Conservation (phyloP, 2,888 invertebrate species). For the Rhingia campestris region DNA sequence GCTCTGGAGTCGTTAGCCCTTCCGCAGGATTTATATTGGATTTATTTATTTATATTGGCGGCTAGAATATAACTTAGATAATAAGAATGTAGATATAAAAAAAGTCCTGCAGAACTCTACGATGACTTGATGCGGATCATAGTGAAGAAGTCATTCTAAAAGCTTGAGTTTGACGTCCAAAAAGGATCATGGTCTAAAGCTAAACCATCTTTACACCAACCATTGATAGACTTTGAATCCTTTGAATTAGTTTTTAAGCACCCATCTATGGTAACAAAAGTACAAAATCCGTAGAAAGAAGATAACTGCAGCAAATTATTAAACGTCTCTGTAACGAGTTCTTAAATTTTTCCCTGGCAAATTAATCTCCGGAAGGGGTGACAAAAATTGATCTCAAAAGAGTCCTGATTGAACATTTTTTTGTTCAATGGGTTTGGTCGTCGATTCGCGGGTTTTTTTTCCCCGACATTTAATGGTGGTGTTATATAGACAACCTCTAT, state of each 20-base stretch:
- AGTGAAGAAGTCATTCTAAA: conserved; percentile 79
- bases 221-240: conserved; percentile 61
- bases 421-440: too few relatives aligned
- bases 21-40: conserved; percentile 81
- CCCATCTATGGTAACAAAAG: conserved; percentile 77
- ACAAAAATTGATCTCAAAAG: too few relatives aligned
- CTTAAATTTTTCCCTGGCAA: too few relatives aligned
- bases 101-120: conserved; percentile 73
- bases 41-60: too few relatives aligned
- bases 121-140: conserved; percentile 75
- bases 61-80: conserved; percentile 78
- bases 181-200: conserved; percentile 87
- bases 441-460: too few relatives aligned
- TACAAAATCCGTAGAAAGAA: conserved; percentile 83
- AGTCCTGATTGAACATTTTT: too few relatives aligned
- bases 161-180: conserved; percentile 78
- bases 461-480: too few relatives aligned
- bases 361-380: too few relatives aligned
- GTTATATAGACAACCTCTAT: too few relatives aligned
- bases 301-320: conserved; percentile 75
- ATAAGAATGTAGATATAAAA: conserved; percentile 76
- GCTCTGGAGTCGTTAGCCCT: conserved; percentile 81
- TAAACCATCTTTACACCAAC: conserved; percentile 82
- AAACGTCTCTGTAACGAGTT: too few relatives aligned
- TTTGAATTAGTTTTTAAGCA: conserved; percentile 68